These are phyloP conservation scores for Nothobranchius kuhntae DNA, from an alignment of 2,113 vertebrate genomes.

Conservation along the genomic window DNA sequence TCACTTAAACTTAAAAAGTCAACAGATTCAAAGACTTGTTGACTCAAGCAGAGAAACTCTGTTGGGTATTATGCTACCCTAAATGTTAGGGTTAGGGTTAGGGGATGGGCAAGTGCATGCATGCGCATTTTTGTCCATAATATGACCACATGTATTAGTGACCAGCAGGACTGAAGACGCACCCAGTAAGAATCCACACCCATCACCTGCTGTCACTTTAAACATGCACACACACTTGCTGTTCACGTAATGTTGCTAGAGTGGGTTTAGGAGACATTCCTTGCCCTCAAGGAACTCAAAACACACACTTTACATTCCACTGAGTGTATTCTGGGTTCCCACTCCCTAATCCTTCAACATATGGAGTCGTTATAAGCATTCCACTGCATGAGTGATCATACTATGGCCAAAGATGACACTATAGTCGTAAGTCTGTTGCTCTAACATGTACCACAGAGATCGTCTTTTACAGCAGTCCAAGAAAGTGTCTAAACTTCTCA, in stretches of 20 bases:
- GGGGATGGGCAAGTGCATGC: slow-evolving; percentile 3
- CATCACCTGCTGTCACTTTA: slow-evolving; percentile 70
- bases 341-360: slow-evolving; percentile 68
- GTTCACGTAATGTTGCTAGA: slow-evolving; percentile 55
- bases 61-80: slow-evolving; percentile 26
- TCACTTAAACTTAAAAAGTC: slow-evolving; percentile 49
- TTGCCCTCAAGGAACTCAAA: slow-evolving; percentile 49
- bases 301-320: slow-evolving; percentile 72
- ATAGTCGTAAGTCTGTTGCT: background rate
- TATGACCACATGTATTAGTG: slow-evolving; percentile 23
- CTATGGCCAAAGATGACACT: slow-evolving; percentile 26
- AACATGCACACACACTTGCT: slow-evolving; percentile 19
- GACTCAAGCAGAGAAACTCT: slow-evolving; percentile 48
- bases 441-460: background rate
- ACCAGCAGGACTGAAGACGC: slow-evolving; percentile 31
- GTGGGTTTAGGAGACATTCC: slow-evolving; percentile 64
- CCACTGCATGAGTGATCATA: slow-evolving; percentile 22
- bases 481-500: background rate
- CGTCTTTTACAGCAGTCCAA: background rate
- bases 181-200: slow-evolving; percentile 39
- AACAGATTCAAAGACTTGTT: slow-evolving; percentile 55
- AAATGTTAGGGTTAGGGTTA: slow-evolving; percentile 2
- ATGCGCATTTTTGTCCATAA: background rate
- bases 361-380: slow-evolving; percentile 63
- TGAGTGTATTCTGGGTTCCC: slow-evolving; percentile 69